These are phyloP conservation scores for Cydia splendana DNA, from an alignment of 1,140 invertebrate species.

Conservation along the genomic window DNA sequence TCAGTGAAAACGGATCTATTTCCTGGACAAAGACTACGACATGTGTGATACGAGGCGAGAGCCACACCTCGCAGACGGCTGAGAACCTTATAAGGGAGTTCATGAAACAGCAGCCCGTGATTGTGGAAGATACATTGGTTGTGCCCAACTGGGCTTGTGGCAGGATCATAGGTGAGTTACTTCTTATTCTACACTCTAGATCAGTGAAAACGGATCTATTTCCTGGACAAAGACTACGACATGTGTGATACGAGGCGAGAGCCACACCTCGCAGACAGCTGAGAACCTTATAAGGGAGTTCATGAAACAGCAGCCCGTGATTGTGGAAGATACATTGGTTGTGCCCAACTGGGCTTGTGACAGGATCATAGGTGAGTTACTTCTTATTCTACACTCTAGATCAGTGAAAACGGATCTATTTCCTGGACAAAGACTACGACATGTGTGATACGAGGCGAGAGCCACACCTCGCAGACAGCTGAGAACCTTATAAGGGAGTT, in stretches of 20 bases:
- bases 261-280: constrained; percentile 83
- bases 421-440: no score
- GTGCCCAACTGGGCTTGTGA: constrained; percentile 84
- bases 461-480: constrained; percentile 83
- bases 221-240: no score
- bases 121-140: constrained; percentile 83
- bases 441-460: constrained; percentile 84
- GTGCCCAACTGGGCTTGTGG: constrained; percentile 84
- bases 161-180: constrained; percentile 83
- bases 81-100: constrained; percentile 86
- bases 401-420: no score
- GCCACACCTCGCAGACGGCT: constrained; percentile 83
- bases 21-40: no score
- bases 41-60: constrained; percentile 84
- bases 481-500: constrained; percentile 86
- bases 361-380: constrained; percentile 83
- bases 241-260: constrained; percentile 84
- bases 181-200: not conserved
- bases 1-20: no score
- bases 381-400: not conserved
- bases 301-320: constrained; percentile 83
- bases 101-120: constrained; percentile 83
- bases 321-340: constrained; percentile 83
- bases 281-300: constrained; percentile 86
- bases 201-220: no score